Percentiles rank a stretch among this genome's conserved stretches.
These are phyloP conservation scores for Bathynomus jamesi DNA, from an alignment of 1,140 invertebrate genomes.

Conservation along the genomic window DNA sequence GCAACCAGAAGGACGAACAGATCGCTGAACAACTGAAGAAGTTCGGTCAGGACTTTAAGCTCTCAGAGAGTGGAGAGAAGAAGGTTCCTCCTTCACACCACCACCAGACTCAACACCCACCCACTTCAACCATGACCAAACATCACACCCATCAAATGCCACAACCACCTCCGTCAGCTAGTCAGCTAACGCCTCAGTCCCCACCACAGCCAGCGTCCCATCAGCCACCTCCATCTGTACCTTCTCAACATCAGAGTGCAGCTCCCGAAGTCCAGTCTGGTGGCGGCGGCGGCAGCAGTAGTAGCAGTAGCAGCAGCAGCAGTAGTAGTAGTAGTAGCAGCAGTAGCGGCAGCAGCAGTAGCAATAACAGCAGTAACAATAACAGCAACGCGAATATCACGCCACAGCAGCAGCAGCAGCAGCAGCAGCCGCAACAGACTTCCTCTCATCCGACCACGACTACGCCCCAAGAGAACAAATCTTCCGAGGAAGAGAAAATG, in stretches of 20 bases:
- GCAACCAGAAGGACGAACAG: constrained; percentile 42
- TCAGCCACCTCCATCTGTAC: constrained; percentile 16
- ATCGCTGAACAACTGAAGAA: constrained; percentile 52
- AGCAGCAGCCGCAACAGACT: constrained; percentile 6
- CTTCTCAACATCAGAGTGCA: constrained; percentile 9
- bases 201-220: constrained; percentile 13
- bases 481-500: constrained; percentile 48
- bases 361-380: constrained; percentile 2
- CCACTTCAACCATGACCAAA: neutral
- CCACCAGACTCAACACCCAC: constrained; percentile 20
- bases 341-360: constrained; percentile 9
- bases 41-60: constrained; percentile 53
- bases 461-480: constrained; percentile 14
- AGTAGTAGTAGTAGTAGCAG: neutral
- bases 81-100: constrained; percentile 4
- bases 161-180: constrained; percentile 15
- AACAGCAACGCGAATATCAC: neutral
- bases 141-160: constrained; percentile 6
- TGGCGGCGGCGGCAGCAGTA: neutral
- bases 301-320: constrained; percentile 1
- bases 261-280: neutral
- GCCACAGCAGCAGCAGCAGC: constrained; percentile 2
- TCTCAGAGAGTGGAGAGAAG: constrained; percentile 42
- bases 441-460: neutral
- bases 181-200: constrained; percentile 13